Base-by-base conservation (phyloP, 2,888 invertebrate species). In the Agrenia bidenticulata region DNA sequence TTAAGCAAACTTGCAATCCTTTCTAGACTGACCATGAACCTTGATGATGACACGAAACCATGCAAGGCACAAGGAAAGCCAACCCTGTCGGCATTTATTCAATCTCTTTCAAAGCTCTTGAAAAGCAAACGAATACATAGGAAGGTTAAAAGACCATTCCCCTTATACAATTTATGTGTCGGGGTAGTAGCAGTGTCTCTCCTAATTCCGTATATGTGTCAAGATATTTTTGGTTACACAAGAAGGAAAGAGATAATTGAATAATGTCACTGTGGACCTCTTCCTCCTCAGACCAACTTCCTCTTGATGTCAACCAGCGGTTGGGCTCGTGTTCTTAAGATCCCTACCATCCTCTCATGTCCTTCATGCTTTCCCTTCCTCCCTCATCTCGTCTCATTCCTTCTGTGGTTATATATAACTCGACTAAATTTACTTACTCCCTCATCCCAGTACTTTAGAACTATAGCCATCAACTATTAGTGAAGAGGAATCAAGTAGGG, bases 391-490 rank as follows among this genome's bases (percentile, higher is more conserved):
- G 5, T 51, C 51, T 19, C 15, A 5, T 17, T 45, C 17, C n/a
- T 19, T 5, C 23, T 7, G 51, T 51, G 51, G 51, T 51, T 51
- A n/a, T n/a, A n/a, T n/a, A n/a, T n/a, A 51, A 51, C 23, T 51
- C 51, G 51, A 24, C 23, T 7, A 51, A 51, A 51, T 51, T 51
- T 51, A 51, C 51, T 51, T 51, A 51, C 51, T 51, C 24, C 24
- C 7, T 9, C 13, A 15, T 49, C 9, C 9, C 49, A 19, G 2
- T 45, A 15, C 45, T 45, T 32, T 11, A 32, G 9, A 45, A 45
- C 45, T 45, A 45, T n/a, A 17, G 17, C n/a, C 37, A 54, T 61
- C 24, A 62, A 64, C 67, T 67, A 63, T 67, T 70, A 63, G 58
- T 63, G 66, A 54, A 61, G 64, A 62, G 66, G 23, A 32, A 57